Base-by-base conservation (phyloP, 2,888 invertebrate genomes). In the Andrena fulva region DNA sequence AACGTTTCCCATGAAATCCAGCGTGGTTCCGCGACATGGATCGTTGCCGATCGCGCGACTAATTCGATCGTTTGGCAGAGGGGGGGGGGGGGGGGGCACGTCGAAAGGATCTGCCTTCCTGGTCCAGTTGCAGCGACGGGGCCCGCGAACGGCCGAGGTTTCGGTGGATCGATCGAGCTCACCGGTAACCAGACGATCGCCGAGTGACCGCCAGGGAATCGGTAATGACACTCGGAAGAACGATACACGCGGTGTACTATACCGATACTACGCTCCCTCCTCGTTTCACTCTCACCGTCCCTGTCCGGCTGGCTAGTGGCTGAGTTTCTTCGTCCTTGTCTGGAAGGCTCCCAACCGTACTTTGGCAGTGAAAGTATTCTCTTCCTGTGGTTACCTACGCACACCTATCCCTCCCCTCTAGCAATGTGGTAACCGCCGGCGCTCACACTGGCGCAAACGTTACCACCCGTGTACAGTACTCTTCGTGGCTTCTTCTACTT, bases 351-450 rank as follows among this genome's bases (percentile, higher is more conserved):
- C 85, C 87, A 42, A 83, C 85, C 88, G 87, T 83, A 89, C 90
- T 89, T 91, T 90, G 91, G 90, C 91, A 93, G 93, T 93, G 93
- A 94, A 93, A 93, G 93, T 93, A 90, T 91, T 93, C 91, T 92
- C 92, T 92, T 93, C 92, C 92, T 92, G 91, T 90, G 88, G 87
- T 89, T 89, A 86, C 89, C 82, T 85, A 85, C 88, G 85, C 87
- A 83, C 86, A 87, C 89, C 87, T 87, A 87, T 89, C 60, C 74
- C 52, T 60, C 54, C 35, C 68, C 52, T 2, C 62, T 50, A 54
- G 35, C 50, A 77, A 76, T 84, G 78, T 87, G 82, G 78, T 84
- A 84, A 87, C 80, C 77, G 67, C 60, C 76, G 75, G 71, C 73
- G 56, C 80, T 77, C 70, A 72, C 75, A 75, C 85, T 50, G 35